Percentiles rank a stretch among this genome's conserved stretches.
phyloP scores from a whole-genome alignment of 2,888 invertebrate species.

The Silvanus unidentatus region DNA sequence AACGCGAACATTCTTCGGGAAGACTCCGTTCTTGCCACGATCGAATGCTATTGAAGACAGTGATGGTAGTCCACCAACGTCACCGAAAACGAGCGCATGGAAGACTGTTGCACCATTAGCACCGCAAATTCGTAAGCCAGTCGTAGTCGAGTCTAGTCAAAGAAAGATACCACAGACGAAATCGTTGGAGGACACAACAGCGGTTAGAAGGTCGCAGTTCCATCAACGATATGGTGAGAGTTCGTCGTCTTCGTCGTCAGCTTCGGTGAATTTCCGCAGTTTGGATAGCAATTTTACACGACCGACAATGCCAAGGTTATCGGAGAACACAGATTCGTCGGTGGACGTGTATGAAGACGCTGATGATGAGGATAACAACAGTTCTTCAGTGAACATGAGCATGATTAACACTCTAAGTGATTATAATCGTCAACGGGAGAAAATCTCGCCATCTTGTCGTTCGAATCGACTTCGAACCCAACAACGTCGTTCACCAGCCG shows the following conservation, averaged over 20 bases:
- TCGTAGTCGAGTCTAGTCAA: constrained; percentile 13
- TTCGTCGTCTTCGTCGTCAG: constrained; percentile 52
- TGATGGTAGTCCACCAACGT: constrained; percentile 50
- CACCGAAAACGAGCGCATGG: constrained; percentile 40
- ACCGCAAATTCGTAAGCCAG: constrained; percentile 27
- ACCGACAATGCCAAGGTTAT: constrained; percentile 44
- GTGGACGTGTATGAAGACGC: constrained; percentile 47
- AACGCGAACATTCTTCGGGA: constrained; percentile 44
- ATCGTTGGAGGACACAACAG: constrained; percentile 51
- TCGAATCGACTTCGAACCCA: constrained; percentile 24
- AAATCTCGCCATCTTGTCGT: constrained; percentile 41
- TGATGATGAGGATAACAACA: constrained; percentile 50
- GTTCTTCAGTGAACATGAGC: constrained; percentile 47
- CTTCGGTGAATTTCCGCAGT: constrained; percentile 58
- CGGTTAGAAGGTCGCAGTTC: constrained; percentile 54
- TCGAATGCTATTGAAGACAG: constrained; percentile 53
- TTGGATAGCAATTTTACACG: constrained; percentile 53
- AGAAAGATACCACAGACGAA: constrained; percentile 49
- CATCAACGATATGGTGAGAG: constrained; percentile 51
- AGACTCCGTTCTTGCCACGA: constrained; percentile 50
- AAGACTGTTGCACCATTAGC: constrained; percentile 31
- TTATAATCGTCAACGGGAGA: constrained; percentile 28
- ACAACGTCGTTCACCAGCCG: constrained; percentile 38
- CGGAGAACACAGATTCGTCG: constrained; percentile 51
- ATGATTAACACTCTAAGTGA: constrained; percentile 35